Base-by-base conservation (phyloP, 2,888 invertebrate genomes). In the Chelonus formosanus region DNA sequence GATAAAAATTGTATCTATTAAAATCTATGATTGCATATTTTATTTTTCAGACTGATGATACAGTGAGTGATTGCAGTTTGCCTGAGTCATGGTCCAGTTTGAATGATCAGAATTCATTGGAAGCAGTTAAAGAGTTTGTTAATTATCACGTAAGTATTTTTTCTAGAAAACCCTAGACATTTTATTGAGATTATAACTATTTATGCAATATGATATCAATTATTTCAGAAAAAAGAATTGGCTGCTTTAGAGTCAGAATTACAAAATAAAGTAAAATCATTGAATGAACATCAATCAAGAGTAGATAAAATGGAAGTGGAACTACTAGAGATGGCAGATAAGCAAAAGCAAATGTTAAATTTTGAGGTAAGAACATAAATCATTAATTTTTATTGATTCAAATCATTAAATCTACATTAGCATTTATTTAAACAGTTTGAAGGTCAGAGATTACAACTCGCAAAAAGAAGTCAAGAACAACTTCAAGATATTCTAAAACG, bases 271-370 rank as follows among this genome's bases (percentile, higher is more conserved):
- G 90, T 89, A 74, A 87, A 86, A 77, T 88, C 88, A 53, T 87
- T 88, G 34, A 88, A 89, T 52, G 88, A 89, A 34, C 88, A 89
- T 70, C 88, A 89, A 68, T 88, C 86, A 59, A 90, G 90, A 82
- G 89, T 92, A 65, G 90, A 91, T 76, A 86, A 89, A 73, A 86
- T 93, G 75, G 92, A 92, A 76, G 89, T 90, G 34, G 90, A 90
- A 77, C 85, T 93, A 69, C 86, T 89, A 58, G 86, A 90, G 64
- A 86, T 93, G 54, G 89, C 88, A 45, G 89, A 90, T 32, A 88
- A 90, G 77, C 89, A 91, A 75, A 84, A 82, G 58, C 76, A 80
- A 64, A 78, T 84, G 68, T 70, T 75, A 5, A 77, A 73, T 50
- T 67, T 80, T 20, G 78, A 81, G 65, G 83, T 83, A 72, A 60